phyloP scores from a whole-genome alignment of 2,888 invertebrate species.

The Hirudinaria manillensis region DNA sequence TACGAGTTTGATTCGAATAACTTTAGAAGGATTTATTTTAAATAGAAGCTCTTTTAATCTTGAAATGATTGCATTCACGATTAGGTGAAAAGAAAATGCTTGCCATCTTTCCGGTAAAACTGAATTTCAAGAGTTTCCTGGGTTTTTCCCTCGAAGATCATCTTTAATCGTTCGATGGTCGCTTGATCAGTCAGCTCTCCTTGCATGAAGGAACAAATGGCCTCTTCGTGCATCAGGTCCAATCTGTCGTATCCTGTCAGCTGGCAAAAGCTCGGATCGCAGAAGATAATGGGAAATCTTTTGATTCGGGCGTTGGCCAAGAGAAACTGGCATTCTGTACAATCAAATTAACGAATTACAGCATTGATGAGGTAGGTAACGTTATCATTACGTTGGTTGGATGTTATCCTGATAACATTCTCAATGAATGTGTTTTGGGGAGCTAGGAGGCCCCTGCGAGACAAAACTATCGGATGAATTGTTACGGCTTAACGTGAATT shows the following conservation, averaged over 20 bases:
- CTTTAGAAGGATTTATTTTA: background rate
- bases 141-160: slow-evolving; percentile 86
- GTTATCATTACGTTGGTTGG: slow-evolving; percentile 81
- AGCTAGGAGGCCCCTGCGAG: slow-evolving; percentile 81
- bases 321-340: slow-evolving; percentile 62
- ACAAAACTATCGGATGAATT: slow-evolving; percentile 45
- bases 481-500: background rate
- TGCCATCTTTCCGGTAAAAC: slow-evolving; percentile 96
- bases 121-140: slow-evolving; percentile 98
- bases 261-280: slow-evolving; percentile 99
- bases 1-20: background rate
- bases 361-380: background rate
- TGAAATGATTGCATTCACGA: no score
- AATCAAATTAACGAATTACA: background rate
- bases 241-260: slow-evolving; percentile 95
- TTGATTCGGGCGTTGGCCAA: slow-evolving; percentile 96
- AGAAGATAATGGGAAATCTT: slow-evolving; percentile 99
- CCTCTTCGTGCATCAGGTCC: slow-evolving; percentile 72
- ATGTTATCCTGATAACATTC: slow-evolving; percentile 96
- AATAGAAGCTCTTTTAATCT: background rate
- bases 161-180: slow-evolving; percentile 85
- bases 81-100: background rate
- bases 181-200: slow-evolving; percentile 97
- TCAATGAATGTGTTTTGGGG: slow-evolving; percentile 99
- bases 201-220: slow-evolving; percentile 83